phyloP scores from a whole-genome alignment of 2,888 invertebrate species.

The Lasioglossum zephyrum region DNA sequence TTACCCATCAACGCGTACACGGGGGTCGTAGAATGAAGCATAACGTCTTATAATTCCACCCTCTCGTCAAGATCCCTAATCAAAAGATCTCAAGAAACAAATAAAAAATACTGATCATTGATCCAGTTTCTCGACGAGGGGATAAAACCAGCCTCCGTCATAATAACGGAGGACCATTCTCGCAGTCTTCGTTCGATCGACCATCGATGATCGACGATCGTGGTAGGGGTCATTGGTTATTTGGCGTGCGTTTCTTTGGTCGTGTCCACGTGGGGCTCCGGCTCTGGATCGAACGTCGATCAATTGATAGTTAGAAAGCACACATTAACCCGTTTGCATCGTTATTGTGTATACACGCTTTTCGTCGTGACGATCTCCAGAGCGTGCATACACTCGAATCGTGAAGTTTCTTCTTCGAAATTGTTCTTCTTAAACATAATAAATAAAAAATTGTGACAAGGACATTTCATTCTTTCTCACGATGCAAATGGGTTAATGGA shows the following conservation, averaged over 20 bases:
- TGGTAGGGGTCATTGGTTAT: constrained; percentile 57
- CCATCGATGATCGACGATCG: constrained; percentile 36
- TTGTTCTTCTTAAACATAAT: not conserved
- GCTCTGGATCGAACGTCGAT: constrained; percentile 52
- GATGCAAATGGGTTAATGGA: constrained; percentile 15
- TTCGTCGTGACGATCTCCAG: not conserved
- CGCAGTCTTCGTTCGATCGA: constrained; percentile 54
- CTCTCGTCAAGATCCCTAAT: not conserved
- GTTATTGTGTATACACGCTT: not conserved
- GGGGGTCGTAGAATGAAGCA: constrained; percentile 24
- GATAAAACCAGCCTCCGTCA: constrained; percentile 1
- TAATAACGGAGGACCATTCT: not conserved
- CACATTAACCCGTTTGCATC: not conserved
- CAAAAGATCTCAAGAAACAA: not conserved
- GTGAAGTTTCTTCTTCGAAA: not conserved
- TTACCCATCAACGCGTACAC: constrained; percentile 35
- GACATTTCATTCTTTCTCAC: not conserved
- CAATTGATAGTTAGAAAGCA: constrained; percentile 47
- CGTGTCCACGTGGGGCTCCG: constrained; percentile 47
- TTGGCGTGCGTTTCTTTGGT: constrained; percentile 75
- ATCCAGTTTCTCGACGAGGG: constrained; percentile 16
- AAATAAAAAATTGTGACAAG: not conserved
- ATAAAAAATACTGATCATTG: not conserved
- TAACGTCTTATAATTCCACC: constrained; percentile 1
- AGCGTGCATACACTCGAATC: not conserved